Base-by-base conservation (phyloP, 1,140 invertebrate species). In the Sinonovacula constricta region DNA sequence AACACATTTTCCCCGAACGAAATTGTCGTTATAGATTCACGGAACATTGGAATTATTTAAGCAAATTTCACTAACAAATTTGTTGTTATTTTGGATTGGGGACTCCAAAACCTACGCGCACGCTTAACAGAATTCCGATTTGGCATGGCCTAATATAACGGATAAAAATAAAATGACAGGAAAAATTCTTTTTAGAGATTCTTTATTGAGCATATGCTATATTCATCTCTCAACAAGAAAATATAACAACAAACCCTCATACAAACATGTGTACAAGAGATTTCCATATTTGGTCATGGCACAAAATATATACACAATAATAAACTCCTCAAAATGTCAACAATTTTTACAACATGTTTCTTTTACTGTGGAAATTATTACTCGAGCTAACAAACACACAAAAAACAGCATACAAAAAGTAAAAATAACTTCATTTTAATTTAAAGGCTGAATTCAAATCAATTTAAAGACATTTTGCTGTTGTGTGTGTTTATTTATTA, bases 181-280 rank as follows among this genome's bases (percentile, higher is more conserved):
- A n/a, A n/a, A n/a, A n/a, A n/a, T n/a, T n/a, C n/a, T n/a, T n/a
- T 45, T 45, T 45, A 45, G 39, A 45, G 39, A 45, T 45, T 45
- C 39, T 45, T 45, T 45, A 45, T 45, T 45, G 7, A 10, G 39
- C 7, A 18, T 18, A 45, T 45, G 18, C 7, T 45, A 45, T 45
- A n/a, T 45, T 18, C 18, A 45, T 45, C 39, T 45, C 7, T 45
- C 7, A 7, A 45, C 7, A 45, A 18, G 7, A 45, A 45, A 7
- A 45, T 45, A 10, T 18, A 45, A 45, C 39, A 45, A 10, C 7
- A 45, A 10, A 10, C 39, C 7, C 7, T 45, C 7, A 45, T 7
- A 45, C 7, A 10, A 7, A 10, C 18, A 10, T 45, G 7, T 45
- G 18, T 10, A 7, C 18, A 18, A 45, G 18, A 18, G 18, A 45